Base-by-base conservation (phyloP, 2,113 vertebrate species). In the rat (Rattus norvegicus) region DNA sequence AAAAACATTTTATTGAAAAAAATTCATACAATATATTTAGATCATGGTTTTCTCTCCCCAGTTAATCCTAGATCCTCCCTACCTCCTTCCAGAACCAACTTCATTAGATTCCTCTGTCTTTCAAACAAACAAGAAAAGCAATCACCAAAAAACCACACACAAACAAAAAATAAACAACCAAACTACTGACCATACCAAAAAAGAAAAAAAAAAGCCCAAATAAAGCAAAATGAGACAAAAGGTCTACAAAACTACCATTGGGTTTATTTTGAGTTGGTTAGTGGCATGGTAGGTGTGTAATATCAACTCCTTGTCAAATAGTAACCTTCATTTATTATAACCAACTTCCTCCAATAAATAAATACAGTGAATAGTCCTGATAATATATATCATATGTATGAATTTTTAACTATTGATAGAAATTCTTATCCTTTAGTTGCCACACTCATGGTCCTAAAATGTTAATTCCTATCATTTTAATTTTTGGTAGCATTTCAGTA, bases 391-490 rank as follows among this genome's bases (percentile, higher is more conserved):
- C 76, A 79, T 89, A 94, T 59, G 33, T 3, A 79, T 20, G 83
- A 61, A 26, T 39, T 93, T 93, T 86, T 8, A 95, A 76, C 33
- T 24, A 65, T 92, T 86, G 76, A 13, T 90, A 86, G 28, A 85
- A 54, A 87, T 94, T 72, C 28, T 95, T 39, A 89, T 2, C 19
- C 36, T 86, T 95, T 52, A 83, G 59, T 61, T 9, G 72, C 59
- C 81, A 93, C 73, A 92, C 7, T 49, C 67, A 47, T 52, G 70
- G 28, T 59, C 33, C 12, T 47, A 89, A 96, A 96, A 76, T 30
- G 10, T 81, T 91, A 59, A 67, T 43, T 70, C 75, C 95, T 88
- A 92, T 90, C 26, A 70, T 65, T 39, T 85, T 85, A 76, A 86
- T 33, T 81, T 79, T 59, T 72, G 39, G 91, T 10, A 86, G 14